Evolutionary conservation across 2,888 invertebrate species (phyloP), one percentile per base, ranked within the genome.

Genomic region (Saturnia pavonia): DNA sequence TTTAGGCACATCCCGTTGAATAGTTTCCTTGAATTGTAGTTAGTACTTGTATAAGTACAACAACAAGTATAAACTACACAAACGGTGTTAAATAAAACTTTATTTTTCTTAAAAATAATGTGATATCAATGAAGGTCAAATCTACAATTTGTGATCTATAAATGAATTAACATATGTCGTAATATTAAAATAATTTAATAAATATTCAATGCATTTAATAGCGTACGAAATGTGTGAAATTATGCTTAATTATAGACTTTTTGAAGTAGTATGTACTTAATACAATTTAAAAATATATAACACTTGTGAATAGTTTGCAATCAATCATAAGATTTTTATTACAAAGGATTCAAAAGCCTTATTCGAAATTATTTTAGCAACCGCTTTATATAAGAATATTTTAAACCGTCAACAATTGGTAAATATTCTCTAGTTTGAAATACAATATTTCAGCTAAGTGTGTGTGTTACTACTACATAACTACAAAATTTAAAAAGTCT

Each of bases 141-240:
- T 48, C 45, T 48, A 48, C 16, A 54, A 7, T 16, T 54, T 54
- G 8, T 54, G 51, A 54, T 16, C 16, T 54, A 25, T 22, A 25
- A 19, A 25, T 12, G 22, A 25, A 57, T 57, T 4, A 57, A 60
- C 27, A 60, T 60, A 60, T 27, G 14, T 27, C 4, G 25, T 60
- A 27, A 27, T 60, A 11, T 57, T 57, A 57, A 1, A 57, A 57
- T 14, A 12, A 27, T 60, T 27, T 60, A 27, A 60, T 2, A 60
- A 60, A 27, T 27, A 25, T 60, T 27, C 4, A 60, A 60, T 27
- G 57, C 57, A 60, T 60, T 60, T 60, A 60, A 60, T 60, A 27
- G 27, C 14, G 25, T 60, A 60, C 57, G 14, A 60, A 60, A 60
- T 27, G 57, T 27, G 27, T 60, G 12, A 60, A 60, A 60, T 27